Evolutionary conservation across 2,797 vertebrate genomes (phyloP).

Genomic region (Limosa lapponica): DNA sequence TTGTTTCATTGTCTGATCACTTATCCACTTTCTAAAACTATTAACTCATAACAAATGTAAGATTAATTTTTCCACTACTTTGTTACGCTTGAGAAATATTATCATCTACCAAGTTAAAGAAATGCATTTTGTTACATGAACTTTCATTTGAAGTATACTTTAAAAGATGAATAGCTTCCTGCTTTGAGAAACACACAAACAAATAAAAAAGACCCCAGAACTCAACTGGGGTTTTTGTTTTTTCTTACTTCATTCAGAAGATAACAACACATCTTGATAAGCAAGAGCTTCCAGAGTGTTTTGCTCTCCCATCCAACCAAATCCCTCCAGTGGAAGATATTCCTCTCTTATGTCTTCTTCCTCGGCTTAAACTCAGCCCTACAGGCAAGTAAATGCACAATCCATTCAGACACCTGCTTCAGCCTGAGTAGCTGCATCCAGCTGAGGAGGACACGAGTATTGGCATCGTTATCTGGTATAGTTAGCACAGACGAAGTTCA

Average conservation of each 20-base stretch:
- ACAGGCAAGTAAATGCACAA: not conserved
- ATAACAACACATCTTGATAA: not conserved
- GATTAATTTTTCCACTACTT: not conserved
- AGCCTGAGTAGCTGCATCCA: no score
- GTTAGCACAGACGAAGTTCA: not conserved
- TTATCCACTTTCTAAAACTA: not conserved
- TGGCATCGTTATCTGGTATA: fast-evolving
- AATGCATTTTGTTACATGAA: not conserved
- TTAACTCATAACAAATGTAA: not conserved
- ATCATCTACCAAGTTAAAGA: not conserved
- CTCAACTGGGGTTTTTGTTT: not conserved
- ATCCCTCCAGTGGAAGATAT: not conserved
- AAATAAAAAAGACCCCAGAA: not conserved
- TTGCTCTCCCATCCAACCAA: not conserved
- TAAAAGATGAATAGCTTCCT: not conserved
- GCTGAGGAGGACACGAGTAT: not conserved
- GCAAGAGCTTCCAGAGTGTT: not conserved
- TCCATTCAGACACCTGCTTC: not conserved
- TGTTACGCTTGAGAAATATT: not conserved
- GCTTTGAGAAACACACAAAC: not conserved
- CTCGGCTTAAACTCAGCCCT: not conserved
- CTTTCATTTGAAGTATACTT: not conserved
- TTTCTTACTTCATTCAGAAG: not conserved
- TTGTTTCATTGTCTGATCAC: not conserved
- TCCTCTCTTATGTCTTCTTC: not conserved